These are phyloP conservation scores for Rhyzopertha dominica DNA, from an alignment of 1,140 invertebrate genomes.

Conservation along the genomic window DNA sequence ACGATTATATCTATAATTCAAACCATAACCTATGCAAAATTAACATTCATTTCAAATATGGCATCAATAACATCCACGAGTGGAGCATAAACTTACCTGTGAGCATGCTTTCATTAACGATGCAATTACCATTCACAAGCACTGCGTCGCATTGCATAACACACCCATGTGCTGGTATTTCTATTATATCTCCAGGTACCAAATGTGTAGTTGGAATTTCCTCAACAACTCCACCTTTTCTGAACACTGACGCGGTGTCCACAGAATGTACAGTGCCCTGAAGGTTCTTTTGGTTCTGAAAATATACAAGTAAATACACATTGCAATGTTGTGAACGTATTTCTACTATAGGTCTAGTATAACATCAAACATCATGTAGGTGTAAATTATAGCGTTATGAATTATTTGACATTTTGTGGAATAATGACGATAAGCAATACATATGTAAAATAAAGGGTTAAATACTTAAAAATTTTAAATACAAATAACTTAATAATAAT, in stretches of 20 bases:
- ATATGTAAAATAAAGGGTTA: too few relatives aligned
- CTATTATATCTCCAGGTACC: constrained; percentile 90
- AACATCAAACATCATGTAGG: too few relatives aligned
- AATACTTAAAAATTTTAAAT: too few relatives aligned
- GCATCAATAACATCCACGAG: too few relatives aligned
- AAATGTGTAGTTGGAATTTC: constrained; percentile 54
- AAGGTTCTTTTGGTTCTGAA: constrained; percentile 67
- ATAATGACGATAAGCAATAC: too few relatives aligned
- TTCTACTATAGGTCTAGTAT: too few relatives aligned
- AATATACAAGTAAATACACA: too few relatives aligned
- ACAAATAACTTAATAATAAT: too few relatives aligned
- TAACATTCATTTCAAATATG: constrained; percentile 1
- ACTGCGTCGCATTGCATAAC: constrained; percentile 88
- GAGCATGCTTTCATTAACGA: constrained; percentile 95
- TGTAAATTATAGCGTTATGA: too few relatives aligned
- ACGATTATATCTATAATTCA: constrained; percentile 8
- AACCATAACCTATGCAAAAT: constrained; percentile 3
- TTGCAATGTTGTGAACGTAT: too few relatives aligned
- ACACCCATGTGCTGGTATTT: constrained; percentile 79
- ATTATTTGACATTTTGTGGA: too few relatives aligned
- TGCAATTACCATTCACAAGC: constrained; percentile 80
- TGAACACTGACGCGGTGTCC: constrained; percentile 55
- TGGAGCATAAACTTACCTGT: constrained; percentile 84
- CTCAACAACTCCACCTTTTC: constrained; percentile 30
- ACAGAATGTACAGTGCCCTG: constrained; percentile 63